Evolutionary conservation across 1,140 invertebrate species (phyloP).

Genomic region (Zaprionus tsacasi): DNA sequence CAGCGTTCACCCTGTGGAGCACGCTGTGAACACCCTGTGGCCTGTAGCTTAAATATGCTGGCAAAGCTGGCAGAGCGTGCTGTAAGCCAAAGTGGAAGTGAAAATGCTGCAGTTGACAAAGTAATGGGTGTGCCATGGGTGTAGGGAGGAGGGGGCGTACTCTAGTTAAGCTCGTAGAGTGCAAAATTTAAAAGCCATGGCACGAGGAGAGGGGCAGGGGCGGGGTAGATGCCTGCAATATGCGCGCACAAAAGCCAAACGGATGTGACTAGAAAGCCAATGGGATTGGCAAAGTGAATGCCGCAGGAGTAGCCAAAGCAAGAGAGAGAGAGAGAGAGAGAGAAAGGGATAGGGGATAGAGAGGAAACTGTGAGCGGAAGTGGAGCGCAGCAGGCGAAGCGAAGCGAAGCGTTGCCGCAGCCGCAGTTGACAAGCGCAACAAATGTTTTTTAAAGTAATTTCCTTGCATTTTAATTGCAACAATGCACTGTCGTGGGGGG

Average conservation of each 20-base stretch:
- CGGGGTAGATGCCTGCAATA: slow-evolving; percentile 19
- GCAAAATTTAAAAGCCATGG: slow-evolving; percentile 38
- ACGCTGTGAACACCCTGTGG: background rate
- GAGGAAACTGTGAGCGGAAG: slow-evolving; percentile 6
- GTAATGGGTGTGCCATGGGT: slow-evolving; percentile 3
- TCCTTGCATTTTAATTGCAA: slow-evolving; percentile 72
- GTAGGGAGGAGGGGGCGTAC: background rate
- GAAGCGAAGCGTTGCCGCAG: slow-evolving; percentile 16
- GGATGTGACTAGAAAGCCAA: slow-evolving; percentile 53
- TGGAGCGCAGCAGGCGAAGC: slow-evolving; percentile 22
- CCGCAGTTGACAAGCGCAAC: slow-evolving; percentile 45
- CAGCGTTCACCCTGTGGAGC: background rate
- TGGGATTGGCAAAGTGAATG: slow-evolving; percentile 20
- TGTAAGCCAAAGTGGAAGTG: slow-evolving; percentile 29
- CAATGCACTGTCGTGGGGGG: too few species aligned
- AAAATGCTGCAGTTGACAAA: slow-evolving; percentile 45
- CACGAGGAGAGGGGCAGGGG: slow-evolving; percentile 4
- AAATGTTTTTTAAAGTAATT: slow-evolving; percentile 57
- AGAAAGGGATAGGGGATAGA: too few species aligned
- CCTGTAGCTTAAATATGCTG: slow-evolving; percentile 21
- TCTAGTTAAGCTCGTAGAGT: slow-evolving; percentile 28
- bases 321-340: background rate
- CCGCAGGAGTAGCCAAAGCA: background rate
- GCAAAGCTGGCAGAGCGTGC: background rate
- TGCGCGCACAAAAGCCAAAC: slow-evolving; percentile 50